These are phyloP conservation scores for Frankliniella intonsa DNA, from an alignment of 2,888 invertebrate species.

Conservation along the genomic window DNA sequence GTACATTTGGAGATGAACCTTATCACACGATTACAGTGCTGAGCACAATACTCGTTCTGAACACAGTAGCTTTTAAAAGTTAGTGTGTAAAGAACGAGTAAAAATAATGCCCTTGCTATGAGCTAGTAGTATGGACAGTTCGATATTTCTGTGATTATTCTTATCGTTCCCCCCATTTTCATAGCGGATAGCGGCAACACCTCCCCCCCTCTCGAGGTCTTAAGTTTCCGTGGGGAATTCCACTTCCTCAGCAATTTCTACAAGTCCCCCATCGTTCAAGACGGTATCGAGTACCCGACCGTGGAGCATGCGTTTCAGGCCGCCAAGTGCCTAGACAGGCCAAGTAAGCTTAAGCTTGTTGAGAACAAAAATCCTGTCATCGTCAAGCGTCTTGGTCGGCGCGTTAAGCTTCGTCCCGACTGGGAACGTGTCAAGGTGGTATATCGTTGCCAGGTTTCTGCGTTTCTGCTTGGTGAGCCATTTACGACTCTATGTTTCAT, in stretches of 20 bases:
- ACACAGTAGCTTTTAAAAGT: no score
- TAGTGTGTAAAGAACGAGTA: no score
- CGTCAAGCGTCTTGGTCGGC: background rate
- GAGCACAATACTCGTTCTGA: no score
- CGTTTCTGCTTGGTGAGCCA: background rate
- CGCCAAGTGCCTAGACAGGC: background rate
- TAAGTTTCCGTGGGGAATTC: background rate
- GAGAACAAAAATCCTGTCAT: background rate
- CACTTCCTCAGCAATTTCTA: background rate
- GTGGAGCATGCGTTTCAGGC: slow-evolving; percentile 12
- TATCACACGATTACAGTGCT: no score
- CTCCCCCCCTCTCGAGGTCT: background rate
- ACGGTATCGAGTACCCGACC: background rate
- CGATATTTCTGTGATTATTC: no score
- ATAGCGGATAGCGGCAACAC: no score
- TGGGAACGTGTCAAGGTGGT: background rate
- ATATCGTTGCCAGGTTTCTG: background rate
- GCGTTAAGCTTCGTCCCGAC: background rate
- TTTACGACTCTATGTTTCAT: background rate
- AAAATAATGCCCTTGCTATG: no score
- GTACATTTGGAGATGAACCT: no score
- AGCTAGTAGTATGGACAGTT: no score
- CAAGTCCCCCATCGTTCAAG: background rate
- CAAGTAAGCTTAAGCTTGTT: background rate
- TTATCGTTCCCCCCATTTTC: no score